Conservation (phyloP, 2,797 vertebrate species). For the Acipenser transmontanus region DNA sequence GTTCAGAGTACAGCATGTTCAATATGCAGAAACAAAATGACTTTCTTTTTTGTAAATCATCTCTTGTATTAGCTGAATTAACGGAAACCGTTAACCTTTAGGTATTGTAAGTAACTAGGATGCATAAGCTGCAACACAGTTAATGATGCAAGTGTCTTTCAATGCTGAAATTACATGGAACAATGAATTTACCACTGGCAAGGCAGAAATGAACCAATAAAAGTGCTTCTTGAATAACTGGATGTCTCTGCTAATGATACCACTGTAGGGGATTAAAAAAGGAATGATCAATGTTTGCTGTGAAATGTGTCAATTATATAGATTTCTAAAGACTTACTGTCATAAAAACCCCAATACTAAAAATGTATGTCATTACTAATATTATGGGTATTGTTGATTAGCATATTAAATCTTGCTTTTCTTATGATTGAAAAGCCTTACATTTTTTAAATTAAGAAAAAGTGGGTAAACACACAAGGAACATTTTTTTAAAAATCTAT, state of each 20-base stretch:
- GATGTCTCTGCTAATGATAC: slow-evolving; percentile 75
- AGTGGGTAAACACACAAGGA: background rate
- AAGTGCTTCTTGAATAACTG: slow-evolving; percentile 69
- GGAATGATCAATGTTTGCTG: background rate
- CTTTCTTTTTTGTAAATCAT: too few relatives aligned
- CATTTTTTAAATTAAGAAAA: slow-evolving; percentile 10
- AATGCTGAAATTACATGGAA: slow-evolving; percentile 9
- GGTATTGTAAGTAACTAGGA: background rate
- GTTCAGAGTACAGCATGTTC: too few relatives aligned
- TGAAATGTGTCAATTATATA: too few relatives aligned
- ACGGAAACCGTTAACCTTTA: background rate
- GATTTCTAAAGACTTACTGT: background rate
- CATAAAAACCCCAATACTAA: background rate
- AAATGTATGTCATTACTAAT: slow-evolving; percentile 22
- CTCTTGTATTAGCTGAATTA: background rate
- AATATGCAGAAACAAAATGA: too few relatives aligned
- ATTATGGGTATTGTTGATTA: background rate
- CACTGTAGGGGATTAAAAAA: slow-evolving; percentile 58
- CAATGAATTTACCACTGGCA: slow-evolving; percentile 64
- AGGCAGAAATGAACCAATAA: slow-evolving; percentile 71
- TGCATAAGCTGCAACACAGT: slow-evolving; percentile 1
- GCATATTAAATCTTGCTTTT: background rate
- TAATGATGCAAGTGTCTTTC: slow-evolving; percentile 9
- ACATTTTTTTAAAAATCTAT: too few relatives aligned
- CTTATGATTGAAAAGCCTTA: background rate